Percentiles rank a stretch among this genome's conserved stretches.
Conservation (phyloP, 2,797 vertebrate species). For the Amblyopsis hoosieri region DNA sequence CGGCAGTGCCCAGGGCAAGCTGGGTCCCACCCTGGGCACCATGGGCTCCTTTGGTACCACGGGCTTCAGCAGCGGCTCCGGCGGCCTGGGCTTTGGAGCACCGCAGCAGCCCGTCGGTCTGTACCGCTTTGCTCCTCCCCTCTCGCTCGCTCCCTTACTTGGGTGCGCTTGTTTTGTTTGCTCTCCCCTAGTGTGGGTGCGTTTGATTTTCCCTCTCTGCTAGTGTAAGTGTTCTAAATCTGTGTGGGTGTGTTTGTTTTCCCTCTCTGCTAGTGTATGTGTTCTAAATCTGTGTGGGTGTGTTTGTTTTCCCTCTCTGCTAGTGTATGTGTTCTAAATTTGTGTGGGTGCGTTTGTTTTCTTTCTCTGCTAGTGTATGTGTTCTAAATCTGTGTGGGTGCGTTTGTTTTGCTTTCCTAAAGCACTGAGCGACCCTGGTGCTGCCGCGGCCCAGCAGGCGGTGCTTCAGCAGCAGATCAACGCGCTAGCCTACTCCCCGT, state of each 20-base stretch:
- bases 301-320: background rate
- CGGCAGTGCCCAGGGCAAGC: conserved; percentile 89
- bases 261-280: too few relatives aligned
- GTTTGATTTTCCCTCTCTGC: too few relatives aligned
- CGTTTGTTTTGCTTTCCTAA: conserved; percentile 9
- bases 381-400: background rate
- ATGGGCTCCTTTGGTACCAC: conserved; percentile 85
- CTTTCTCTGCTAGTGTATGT: background rate
- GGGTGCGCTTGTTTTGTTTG: too few relatives aligned
- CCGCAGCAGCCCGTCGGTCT: conserved; percentile 93
- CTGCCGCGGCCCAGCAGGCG: conserved; percentile 88
- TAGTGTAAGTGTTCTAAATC: background rate
- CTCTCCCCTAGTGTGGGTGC: too few relatives aligned
- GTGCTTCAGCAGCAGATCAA: conserved; percentile 93
- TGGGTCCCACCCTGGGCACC: conserved; percentile 84
- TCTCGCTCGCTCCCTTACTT: too few relatives aligned
- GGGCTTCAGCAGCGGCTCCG: conserved; percentile 84
- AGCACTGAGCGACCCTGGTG: conserved; percentile 89
- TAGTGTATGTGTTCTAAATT: background rate
- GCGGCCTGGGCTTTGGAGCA: conserved; percentile 85
- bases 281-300: background rate
- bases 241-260: too few relatives aligned
- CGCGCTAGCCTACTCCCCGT: conserved; percentile 89
- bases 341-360: background rate
- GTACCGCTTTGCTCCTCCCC: conserved; percentile 32